Evolutionary conservation across 2,888 invertebrate species (phyloP).

Genomic region (Dusona sp.): DNA sequence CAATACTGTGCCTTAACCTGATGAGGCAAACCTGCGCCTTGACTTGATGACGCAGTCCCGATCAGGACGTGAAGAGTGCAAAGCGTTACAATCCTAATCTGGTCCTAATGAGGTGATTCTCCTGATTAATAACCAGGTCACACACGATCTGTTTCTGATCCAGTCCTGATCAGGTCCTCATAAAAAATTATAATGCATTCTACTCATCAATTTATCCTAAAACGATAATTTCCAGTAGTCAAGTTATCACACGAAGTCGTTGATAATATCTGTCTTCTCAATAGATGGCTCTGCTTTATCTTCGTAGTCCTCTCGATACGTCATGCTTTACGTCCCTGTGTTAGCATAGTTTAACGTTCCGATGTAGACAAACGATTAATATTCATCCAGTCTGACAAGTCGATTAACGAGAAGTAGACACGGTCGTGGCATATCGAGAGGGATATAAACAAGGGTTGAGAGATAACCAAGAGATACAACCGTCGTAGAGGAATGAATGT

Average conservation of each 20-base stretch:
- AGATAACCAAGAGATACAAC: constrained; percentile 46
- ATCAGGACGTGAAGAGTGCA: too few relatives aligned
- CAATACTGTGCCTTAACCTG: too few relatives aligned
- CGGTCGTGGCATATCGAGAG: constrained; percentile 48
- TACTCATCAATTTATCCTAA: background rate
- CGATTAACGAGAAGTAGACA: constrained; percentile 66
- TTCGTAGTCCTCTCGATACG: constrained; percentile 1
- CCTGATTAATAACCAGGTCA: too few relatives aligned
- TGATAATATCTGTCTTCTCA: constrained; percentile 5
- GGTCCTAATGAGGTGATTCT: too few relatives aligned
- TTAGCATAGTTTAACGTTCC: constrained; percentile 15
- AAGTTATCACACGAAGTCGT: background rate
- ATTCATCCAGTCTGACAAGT: constrained; percentile 67
- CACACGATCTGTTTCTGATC: too few relatives aligned
- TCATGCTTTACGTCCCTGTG: constrained; percentile 18
- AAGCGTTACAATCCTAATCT: too few relatives aligned
- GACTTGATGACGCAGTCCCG: too few relatives aligned
- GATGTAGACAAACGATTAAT: constrained; percentile 62
- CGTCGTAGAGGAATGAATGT: constrained; percentile 18
- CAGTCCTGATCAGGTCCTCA: too few relatives aligned
- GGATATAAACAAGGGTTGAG: constrained; percentile 55
- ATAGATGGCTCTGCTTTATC: background rate
- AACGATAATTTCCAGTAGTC: background rate
- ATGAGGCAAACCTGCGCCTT: too few relatives aligned
- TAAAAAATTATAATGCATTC: too few relatives aligned